phyloP scores from a whole-genome alignment of 2,888 invertebrate genomes.

The Plebejus melissa region DNA sequence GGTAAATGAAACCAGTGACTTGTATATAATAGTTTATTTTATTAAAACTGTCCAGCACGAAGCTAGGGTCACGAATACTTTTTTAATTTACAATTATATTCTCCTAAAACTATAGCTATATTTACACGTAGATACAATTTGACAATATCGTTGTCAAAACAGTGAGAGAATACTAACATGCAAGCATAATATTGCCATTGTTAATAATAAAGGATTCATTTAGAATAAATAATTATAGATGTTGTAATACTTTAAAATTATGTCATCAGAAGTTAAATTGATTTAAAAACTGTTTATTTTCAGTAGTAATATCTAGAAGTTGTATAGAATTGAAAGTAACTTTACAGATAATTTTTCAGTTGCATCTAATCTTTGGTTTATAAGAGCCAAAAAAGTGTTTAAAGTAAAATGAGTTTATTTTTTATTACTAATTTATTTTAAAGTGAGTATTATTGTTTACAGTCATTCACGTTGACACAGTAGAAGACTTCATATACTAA shows the following conservation, averaged over 20 bases:
- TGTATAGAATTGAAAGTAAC: too few relatives aligned
- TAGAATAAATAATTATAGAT: not conserved
- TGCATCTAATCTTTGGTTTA: not conserved
- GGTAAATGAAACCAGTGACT: not conserved
- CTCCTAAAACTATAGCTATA: conserved; percentile 1
- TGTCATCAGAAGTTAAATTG: not conserved
- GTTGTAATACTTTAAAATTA: not conserved
- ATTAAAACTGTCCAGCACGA: conserved; percentile 49
- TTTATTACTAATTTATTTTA: not conserved
- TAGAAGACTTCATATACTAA: too few relatives aligned
- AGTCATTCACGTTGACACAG: too few relatives aligned
- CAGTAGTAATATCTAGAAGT: too few relatives aligned
- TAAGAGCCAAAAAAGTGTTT: not conserved
- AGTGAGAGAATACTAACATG: not conserved
- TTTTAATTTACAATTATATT: conserved; percentile 21
- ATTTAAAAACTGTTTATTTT: too few relatives aligned
- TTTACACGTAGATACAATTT: conserved; percentile 21
- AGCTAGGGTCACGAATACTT: conserved; percentile 30
- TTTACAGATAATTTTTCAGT: not conserved
- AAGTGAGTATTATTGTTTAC: not conserved
- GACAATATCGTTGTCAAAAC: not conserved
- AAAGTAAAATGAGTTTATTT: not conserved
- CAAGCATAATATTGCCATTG: not conserved
- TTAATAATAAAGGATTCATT: not conserved
- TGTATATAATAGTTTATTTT: conserved; percentile 42